phyloP scores from a whole-genome alignment of 1,140 invertebrate species.

The Odontomachus brunneus region DNA sequence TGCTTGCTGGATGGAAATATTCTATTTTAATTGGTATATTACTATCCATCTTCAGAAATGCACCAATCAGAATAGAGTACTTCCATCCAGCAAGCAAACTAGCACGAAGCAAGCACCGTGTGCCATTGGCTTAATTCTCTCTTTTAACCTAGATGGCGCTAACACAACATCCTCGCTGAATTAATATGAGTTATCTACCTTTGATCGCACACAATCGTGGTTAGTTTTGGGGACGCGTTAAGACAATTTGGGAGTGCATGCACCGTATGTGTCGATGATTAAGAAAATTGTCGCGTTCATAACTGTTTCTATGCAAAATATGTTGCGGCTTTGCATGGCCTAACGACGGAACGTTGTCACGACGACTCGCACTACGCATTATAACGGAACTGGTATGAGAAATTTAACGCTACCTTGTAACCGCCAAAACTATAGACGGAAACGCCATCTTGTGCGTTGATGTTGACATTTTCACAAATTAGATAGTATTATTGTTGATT shows the following conservation, averaged over 20 bases:
- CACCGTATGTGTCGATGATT: slow-evolving; percentile 59
- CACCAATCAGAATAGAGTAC: too few species aligned
- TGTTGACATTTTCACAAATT: slow-evolving; percentile 78
- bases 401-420: slow-evolving; percentile 65
- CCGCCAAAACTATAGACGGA: slow-evolving; percentile 77
- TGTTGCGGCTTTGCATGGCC: slow-evolving; percentile 18
- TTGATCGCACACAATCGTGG: slow-evolving; percentile 40
- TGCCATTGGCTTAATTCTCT: too few species aligned
- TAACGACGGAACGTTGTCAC: slow-evolving; percentile 1
- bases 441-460: slow-evolving; percentile 79
- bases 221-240: slow-evolving; percentile 59
- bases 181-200: too few species aligned
- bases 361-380: background rate
- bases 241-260: background rate
- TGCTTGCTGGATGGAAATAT: too few species aligned
- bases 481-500: slow-evolving; percentile 36
- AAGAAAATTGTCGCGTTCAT: slow-evolving; percentile 16
- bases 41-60: too few species aligned
- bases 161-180: too few species aligned
- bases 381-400: slow-evolving; percentile 16
- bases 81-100: too few species aligned
- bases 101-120: too few species aligned
- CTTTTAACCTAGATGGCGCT: too few species aligned
- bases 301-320: slow-evolving; percentile 48
- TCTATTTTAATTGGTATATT: too few species aligned